Conservation (phyloP, 2,113 vertebrate genomes). For the Phasianus colchicus region DNA sequence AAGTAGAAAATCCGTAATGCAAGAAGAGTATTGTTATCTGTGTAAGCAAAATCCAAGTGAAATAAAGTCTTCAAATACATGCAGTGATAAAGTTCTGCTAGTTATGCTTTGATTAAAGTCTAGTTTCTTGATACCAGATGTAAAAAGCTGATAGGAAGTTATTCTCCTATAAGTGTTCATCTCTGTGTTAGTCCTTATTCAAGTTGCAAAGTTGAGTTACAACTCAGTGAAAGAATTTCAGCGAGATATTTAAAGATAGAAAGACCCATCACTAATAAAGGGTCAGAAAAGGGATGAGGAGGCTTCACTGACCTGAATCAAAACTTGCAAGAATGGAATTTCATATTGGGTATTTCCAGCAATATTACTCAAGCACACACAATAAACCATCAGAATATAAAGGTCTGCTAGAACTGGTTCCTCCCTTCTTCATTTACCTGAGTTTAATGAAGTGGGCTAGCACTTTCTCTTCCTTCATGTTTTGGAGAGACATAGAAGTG, state of each 20-base stretch:
- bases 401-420: not conserved
- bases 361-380: not conserved
- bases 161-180: not conserved
- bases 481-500: not conserved
- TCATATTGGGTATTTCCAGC: not conserved
- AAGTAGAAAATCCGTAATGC: not conserved
- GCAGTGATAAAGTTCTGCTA: not conserved
- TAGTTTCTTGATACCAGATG: not conserved
- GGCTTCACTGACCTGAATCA: not conserved
- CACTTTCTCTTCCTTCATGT: not conserved
- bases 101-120: not conserved
- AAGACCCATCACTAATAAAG: not conserved
- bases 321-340: not conserved
- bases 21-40: not conserved
- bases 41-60: not conserved
- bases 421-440: not conserved
- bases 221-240: not conserved
- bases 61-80: not conserved
- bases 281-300: not conserved
- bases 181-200: not conserved
- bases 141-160: not conserved
- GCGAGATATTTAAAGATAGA: not conserved
- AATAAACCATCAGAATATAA: not conserved
- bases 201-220: not conserved
- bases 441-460: not conserved